Conservation (phyloP, 2,113 vertebrate species). For the Lepisosteus oculatus region DNA sequence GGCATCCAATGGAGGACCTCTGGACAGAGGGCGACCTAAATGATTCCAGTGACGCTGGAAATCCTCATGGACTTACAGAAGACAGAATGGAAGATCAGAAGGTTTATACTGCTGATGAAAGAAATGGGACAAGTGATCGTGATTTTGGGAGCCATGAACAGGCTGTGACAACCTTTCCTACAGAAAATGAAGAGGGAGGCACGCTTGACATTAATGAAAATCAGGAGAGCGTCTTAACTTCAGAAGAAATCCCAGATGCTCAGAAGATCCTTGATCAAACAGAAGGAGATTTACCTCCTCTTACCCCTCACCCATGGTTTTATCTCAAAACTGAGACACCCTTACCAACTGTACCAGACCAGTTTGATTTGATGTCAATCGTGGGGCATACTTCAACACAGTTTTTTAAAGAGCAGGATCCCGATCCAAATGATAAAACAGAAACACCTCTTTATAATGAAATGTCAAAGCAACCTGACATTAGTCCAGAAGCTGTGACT, state of each 20-base stretch:
- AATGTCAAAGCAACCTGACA: neutral
- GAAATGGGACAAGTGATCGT: neutral
- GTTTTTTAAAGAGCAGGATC: neutral
- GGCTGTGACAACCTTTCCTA: neutral
- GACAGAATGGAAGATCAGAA: neutral
- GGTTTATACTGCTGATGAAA: constrained; percentile 4
- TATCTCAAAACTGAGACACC: constrained; percentile 24
- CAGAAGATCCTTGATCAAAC: neutral
- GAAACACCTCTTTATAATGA: constrained; percentile 11
- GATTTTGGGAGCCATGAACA: constrained; percentile 11
- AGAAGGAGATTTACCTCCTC: constrained; percentile 6
- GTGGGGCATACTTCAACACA: no score
- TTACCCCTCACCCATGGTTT: constrained; percentile 11
- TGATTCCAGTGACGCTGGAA: neutral
- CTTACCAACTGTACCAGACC: constrained; percentile 11
- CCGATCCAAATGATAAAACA: constrained; percentile 1
- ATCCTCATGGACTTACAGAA: neutral
- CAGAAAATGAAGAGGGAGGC: neutral
- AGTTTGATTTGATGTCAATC: neutral
- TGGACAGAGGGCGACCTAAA: neutral
- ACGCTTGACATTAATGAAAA: constrained; percentile 20
- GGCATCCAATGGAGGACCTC: no score
- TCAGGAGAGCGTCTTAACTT: constrained; percentile 17
- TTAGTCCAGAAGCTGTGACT: constrained; percentile 25
- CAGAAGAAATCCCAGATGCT: neutral